A percentile compares a stretch with the other conserved stretches of the same genome.
These are phyloP conservation scores for Passer domesticus DNA, from an alignment of 2,113 vertebrate species.

Conservation along the genomic window DNA sequence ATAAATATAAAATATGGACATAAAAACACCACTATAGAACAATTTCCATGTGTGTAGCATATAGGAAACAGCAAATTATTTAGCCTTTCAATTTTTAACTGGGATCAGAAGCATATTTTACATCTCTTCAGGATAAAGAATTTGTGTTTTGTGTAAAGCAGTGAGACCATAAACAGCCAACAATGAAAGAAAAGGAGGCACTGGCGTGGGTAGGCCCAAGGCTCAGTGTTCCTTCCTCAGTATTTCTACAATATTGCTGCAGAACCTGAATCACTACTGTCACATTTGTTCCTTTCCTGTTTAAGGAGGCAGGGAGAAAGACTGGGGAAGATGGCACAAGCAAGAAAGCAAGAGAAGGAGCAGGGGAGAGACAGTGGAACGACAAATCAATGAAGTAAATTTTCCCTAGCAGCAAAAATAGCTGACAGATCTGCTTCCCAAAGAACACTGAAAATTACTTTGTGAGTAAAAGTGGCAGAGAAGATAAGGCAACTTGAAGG, in stretches of 20 bases:
- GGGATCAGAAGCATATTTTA: not conserved
- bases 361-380: not conserved
- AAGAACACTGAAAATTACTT: slow-evolving; percentile 51
- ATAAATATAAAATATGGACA: too few species aligned
- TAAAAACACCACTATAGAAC: not conserved
- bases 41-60: not conserved
- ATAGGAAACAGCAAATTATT: not conserved
- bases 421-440: slow-evolving; percentile 38
- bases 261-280: not conserved
- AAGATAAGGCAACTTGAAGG: not conserved
- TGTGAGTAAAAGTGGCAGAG: not conserved
- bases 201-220: not conserved
- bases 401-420: slow-evolving; percentile 37
- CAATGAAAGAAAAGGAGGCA: not conserved
- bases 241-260: not conserved
- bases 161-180: not conserved
- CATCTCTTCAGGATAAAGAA: not conserved
- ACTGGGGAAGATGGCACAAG: not conserved
- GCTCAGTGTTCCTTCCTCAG: not conserved
- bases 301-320: not conserved
- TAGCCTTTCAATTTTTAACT: not conserved
- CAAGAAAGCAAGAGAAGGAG: not conserved
- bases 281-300: not conserved
- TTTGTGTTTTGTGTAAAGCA: not conserved
- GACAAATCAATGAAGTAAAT: slow-evolving; percentile 15